These are phyloP conservation scores for Tinea semifulvella DNA, from an alignment of 2,888 invertebrate genomes.

Conservation along the genomic window DNA sequence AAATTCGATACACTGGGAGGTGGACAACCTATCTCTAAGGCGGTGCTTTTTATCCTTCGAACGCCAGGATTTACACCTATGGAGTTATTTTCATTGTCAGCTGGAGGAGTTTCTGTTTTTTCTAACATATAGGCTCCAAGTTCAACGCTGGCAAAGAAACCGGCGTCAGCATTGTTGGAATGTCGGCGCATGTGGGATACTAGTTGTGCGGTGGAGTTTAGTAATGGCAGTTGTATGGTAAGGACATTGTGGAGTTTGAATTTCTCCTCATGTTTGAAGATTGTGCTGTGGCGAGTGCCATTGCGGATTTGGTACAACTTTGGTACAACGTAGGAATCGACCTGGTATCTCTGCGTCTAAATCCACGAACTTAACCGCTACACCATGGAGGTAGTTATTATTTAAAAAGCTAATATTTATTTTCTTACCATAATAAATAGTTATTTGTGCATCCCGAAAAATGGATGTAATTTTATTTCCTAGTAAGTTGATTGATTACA, in stretches of 20 bases:
- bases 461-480: too few relatives aligned
- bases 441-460: too few relatives aligned
- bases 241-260: slow-evolving; percentile 71
- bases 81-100: slow-evolving; percentile 40
- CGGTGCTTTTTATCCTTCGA: slow-evolving; percentile 75
- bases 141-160: slow-evolving; percentile 63
- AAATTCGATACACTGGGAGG: slow-evolving; percentile 75
- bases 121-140: slow-evolving; percentile 64
- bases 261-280: slow-evolving; percentile 66
- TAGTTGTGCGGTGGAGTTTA: slow-evolving; percentile 56
- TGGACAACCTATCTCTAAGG: slow-evolving; percentile 75
- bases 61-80: slow-evolving; percentile 71
- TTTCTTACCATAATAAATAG: too few relatives aligned
- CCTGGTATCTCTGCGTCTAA: slow-evolving; percentile 48
- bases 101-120: slow-evolving; percentile 55
- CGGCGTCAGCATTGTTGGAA: slow-evolving; percentile 70
- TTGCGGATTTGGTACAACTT: slow-evolving; percentile 57
- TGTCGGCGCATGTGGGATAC: slow-evolving; percentile 66
- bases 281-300: slow-evolving; percentile 53
- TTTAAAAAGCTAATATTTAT: too few relatives aligned
- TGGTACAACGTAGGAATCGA: too few relatives aligned
- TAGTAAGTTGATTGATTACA: not conserved
- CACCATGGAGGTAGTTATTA: too few relatives aligned
- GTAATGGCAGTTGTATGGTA: slow-evolving; percentile 64
- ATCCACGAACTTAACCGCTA: too few relatives aligned